Evolutionary conservation across 2,113 vertebrate genomes (phyloP), one percentile per base, ranked within the genome.

Genomic region (Centropus bengalensis): DNA sequence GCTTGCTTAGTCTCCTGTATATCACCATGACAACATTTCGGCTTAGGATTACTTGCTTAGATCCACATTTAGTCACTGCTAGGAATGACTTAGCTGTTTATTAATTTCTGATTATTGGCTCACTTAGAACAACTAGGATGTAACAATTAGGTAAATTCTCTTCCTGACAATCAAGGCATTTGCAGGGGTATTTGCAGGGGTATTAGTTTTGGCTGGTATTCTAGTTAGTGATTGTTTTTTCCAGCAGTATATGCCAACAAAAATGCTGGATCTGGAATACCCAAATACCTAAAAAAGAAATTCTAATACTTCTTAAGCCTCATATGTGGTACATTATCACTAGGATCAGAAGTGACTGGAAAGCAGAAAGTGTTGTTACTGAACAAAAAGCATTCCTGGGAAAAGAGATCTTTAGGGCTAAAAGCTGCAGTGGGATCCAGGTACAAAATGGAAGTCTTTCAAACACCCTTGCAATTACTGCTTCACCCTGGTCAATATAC

Each of bases 1-100:
- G 60, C 80, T 89, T 97, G 94, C 93, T 89, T 94, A 96, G 91
- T 96, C 95, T 94, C 79, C 62, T 94, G 51, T 92, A 96, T 71
- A 94, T 98, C 96, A 95, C 97, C 96, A 98, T 98, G 97, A 97
- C 96, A 98, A 98, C 97, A 91, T 74, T 95, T 88, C 10, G 1
- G 14, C 96, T 96, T 97, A 94, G 90, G 40, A 93, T 97, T 97
- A 88, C 95, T 93, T 91, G 74, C 92, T 97, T 91, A 88, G 92
- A 96, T 91, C 60, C 83, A 82, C 49, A 93, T 95, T 97, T 94
- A 74, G 52, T 58, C 44, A 86, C 90, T 88, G 75, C 89, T 90
- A 92, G 42, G 42, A 84, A 85, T 71, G 49, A 89, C 40, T 89
- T 91, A 83, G 56, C 59, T 92, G 52, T 82, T 91, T 88, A 92